Evolutionary conservation across 2,113 vertebrate species (phyloP), one percentile per base, ranked within the genome.

Genomic region (Oncorhynchus clarkii): DNA sequence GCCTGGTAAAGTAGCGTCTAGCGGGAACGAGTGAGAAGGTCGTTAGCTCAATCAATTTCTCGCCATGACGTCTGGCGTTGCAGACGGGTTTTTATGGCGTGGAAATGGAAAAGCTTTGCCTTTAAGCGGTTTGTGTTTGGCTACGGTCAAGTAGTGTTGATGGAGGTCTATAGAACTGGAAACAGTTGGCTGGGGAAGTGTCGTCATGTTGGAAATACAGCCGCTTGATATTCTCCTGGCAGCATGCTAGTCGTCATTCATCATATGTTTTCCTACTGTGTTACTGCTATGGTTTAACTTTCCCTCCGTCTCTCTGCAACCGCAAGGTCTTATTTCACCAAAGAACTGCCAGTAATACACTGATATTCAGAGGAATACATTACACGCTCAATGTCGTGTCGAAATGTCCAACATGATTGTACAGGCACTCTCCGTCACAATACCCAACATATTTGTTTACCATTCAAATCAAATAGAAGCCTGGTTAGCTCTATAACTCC

Each of bases 381-480:
- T 79, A 80, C 85, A 78, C 68, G 65, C 79, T 87, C 73, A 27
- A 77, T 79, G 76, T 82, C 49, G 70, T 78, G 81, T 84, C 76
- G 78, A 82, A 86, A 80, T 77, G 78, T 86, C 83, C 76, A 80
- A 39, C 20, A 5, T 29, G 75, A 72, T 77, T 45, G 59, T 77
- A 74, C 77, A 65, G 13, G 29, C 49, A 59, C 71, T 51, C 66
- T 26, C 54, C 73, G 75, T 80, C 72, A 72, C 71, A 79, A 72
- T 8, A 12, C 65, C 74, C 14, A 2, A 70, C 5, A 31, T 77
- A 84, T 87, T 84, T 82, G 79, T 80, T 64, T 71, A 73, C 69
- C 39, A 65, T 88, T 82, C 86, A 88, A 88, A 76, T 83, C 77
- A 89, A 90, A 89, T 83, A 88, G 83, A 83, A 88, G 78, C 59